Base-by-base conservation (phyloP, 2,797 vertebrate species). In the Labroides dimidiatus region DNA sequence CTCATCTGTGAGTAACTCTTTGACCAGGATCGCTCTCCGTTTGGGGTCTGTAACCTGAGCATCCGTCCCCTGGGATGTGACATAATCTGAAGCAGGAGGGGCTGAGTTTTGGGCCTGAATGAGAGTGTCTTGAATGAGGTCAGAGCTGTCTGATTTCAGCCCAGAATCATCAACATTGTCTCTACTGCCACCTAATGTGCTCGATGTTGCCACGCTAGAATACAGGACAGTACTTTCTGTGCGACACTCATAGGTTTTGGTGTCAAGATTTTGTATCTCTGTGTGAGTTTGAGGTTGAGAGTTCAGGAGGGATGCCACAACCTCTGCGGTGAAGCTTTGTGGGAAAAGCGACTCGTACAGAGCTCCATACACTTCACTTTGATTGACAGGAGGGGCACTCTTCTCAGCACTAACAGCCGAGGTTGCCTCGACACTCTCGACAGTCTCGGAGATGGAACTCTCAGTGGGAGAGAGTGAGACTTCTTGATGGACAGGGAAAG, bases 301-400 rank as follows among this genome's bases (percentile, higher is more conserved):
- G 12, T 20, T 59, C 1, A 37, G 37, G 6, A 57, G 6, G 0
- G 86, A 63, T 0, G 85, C 50, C 8, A 53, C 1, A 1, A 75
- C 10, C 10, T 75, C 77, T 0, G 77, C 66, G 56, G 16, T 60
- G 17, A 89, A 89, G 39, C 17, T 79, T 42, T 44, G 51, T 0
- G 88, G 85, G 43, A 89, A 80, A 6, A 88, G 71, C 0, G 90
- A 84, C 0, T 85, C 76, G 7, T 82, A 86, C 57, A 89, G 17
- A 2, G 27, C 72, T 47, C 56, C 78, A 7, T 81, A 88, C 33
- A 81, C 52, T 0, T 2, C 12, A 0, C 50, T 11, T 17, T 64
- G 47, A 17, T 27, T 44, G 47, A 16, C 56, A 17, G 72, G 57
- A 17, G 0, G 4, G 24, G 39, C 0, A 0, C 3, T 39, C 27